phyloP scores from a whole-genome alignment of 1,140 invertebrate genomes.

The Lanistes nyassanus region DNA sequence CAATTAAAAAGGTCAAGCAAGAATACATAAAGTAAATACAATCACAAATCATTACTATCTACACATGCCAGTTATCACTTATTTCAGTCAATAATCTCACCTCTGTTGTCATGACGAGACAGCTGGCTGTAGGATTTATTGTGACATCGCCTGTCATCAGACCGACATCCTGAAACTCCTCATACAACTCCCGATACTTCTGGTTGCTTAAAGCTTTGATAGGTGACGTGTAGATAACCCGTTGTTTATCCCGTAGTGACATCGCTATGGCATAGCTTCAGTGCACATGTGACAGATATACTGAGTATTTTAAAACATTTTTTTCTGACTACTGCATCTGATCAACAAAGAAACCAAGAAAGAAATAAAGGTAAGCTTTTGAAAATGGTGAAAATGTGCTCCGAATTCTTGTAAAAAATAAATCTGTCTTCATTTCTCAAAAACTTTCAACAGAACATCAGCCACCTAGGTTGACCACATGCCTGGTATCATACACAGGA shows the following conservation, averaged over 20 bases:
- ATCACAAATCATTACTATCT: too few species aligned
- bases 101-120: slow-evolving; percentile 99
- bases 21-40: too few species aligned
- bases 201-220: slow-evolving; percentile 99
- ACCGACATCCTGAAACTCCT: slow-evolving; percentile 97
- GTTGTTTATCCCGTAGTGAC: slow-evolving; percentile 78
- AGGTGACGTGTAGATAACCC: slow-evolving; percentile 99
- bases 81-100: slow-evolving; percentile 64
- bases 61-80: neutral
- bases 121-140: slow-evolving; percentile 96
- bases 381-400: too few species aligned
- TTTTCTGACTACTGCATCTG: too few species aligned
- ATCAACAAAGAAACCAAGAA: neutral
- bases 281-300: slow-evolving; percentile 18
- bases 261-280: slow-evolving; percentile 77
- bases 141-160: slow-evolving; percentile 99
- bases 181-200: slow-evolving; percentile 97
- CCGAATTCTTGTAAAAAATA: too few species aligned
- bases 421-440: too few species aligned
- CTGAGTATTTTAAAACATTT: neutral
- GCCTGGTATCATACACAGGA: too few species aligned
- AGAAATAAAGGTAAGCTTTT: neutral
- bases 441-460: too few species aligned
- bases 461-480: too few species aligned
- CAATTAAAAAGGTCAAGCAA: too few species aligned